A percentile compares a stretch with the other conserved stretches of the same genome.
Conservation (phyloP, 2,797 vertebrate genomes). For the Mormyrops boulengeri region DNA sequence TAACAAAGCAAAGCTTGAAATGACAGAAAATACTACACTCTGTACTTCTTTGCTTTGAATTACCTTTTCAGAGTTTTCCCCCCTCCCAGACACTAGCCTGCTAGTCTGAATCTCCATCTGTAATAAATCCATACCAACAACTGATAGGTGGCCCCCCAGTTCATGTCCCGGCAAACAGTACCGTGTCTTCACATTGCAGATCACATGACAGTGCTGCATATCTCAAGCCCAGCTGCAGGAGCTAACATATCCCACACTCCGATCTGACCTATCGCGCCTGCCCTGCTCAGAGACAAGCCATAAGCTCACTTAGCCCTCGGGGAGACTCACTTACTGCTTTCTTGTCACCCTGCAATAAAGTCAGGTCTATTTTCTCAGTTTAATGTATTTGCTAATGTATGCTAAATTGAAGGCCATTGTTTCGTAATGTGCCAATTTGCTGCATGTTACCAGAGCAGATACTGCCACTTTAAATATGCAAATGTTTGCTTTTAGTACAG, state of each 20-base stretch:
- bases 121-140: conserved; percentile 2
- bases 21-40: background rate
- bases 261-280: background rate
- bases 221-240: background rate
- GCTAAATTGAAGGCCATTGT: background rate
- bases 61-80: background rate
- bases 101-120: background rate
- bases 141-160: background rate
- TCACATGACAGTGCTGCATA: background rate
- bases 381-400: background rate
- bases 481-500: background rate
- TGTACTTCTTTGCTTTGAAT: background rate
- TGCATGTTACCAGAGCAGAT: background rate
- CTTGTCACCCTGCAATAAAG: background rate
- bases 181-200: background rate
- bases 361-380: background rate
- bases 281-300: background rate
- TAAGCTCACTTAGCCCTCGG: background rate
- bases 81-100: background rate
- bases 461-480: background rate
- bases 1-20: background rate
- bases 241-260: background rate
- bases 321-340: background rate
- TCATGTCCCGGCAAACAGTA: background rate
- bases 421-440: background rate